Base-by-base conservation (phyloP, 2,888 invertebrate species). In the Caenorhabditis parvicauda region DNA sequence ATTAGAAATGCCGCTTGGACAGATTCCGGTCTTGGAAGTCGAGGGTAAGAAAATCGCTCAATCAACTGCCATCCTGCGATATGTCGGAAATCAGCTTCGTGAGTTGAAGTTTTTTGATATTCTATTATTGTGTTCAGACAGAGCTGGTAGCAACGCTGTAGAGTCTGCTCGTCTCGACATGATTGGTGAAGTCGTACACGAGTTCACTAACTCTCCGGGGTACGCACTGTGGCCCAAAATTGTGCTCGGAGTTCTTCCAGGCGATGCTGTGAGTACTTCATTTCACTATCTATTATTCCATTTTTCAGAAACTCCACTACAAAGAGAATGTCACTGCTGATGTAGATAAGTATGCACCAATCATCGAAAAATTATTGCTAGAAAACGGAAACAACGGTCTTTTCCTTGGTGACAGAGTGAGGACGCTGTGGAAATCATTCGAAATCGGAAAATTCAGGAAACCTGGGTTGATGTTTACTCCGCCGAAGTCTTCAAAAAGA, bases 401-500 rank as follows among this genome's bases (percentile, higher is more conserved):
- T 17, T 61, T 75, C 42, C 37, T 70, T 39, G 75, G 74, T 19
- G 74, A 76, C 44, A 61, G 64, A 32, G 65, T 72, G 32, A 42
- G 54, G 27, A 29, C 19, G 6, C 37, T 38, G 4, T 27, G 28
- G 14, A 28, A 32, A n/a, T 37, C n/a, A 32, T 32, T 21, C 38
- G 25, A 22, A 9, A 45, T 17, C 2, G 9, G 21, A 50, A 28
- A 45, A 2, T 44, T 24, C 29, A 64, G 64, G 72, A 72, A 39
- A 77, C 75, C n/a, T 77, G 77, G 77, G 74, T 75, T 2, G 77
- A 77, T 32, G 70, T 77, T 3, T 70, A 74, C 39, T 72, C 74
- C 3, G 77, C 77, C 14, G 77, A 77, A 55, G 55, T 47, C 14
- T 77, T 77, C 62, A 53, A 68, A 7, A 65, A 67, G 25, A 52